Conservation (phyloP, 1,140 invertebrate genomes). For the Meteorus sp. region DNA sequence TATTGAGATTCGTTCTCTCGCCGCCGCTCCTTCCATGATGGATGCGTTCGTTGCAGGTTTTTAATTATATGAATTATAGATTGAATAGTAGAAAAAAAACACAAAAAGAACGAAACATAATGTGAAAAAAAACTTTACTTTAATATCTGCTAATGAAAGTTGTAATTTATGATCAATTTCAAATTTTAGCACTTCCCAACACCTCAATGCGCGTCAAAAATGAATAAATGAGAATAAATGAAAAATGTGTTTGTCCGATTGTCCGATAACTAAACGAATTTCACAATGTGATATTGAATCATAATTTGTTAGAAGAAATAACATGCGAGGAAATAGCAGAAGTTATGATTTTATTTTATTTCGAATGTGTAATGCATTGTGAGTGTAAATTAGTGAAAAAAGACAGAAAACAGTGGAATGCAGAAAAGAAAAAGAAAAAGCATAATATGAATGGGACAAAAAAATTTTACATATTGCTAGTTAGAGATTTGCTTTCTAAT, state of each 20-base stretch:
- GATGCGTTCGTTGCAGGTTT: background rate
- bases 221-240: background rate
- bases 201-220: conserved; percentile 29
- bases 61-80: conserved; percentile 13
- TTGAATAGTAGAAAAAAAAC: conserved; percentile 11
- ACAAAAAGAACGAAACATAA: conserved; percentile 5
- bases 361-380: background rate
- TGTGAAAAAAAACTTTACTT: background rate
- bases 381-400: background rate
- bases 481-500: background rate
- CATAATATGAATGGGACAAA: background rate
- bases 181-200: conserved; percentile 11
- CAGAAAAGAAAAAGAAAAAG: background rate
- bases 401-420: background rate
- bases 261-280: conserved; percentile 9
- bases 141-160: background rate
- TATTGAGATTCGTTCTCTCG: background rate
- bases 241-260: background rate
- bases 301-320: background rate
- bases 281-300: conserved; percentile 10
- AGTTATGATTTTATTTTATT: background rate
- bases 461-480: background rate
- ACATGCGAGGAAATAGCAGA: too few species aligned
- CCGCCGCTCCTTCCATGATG: conserved; percentile 1
- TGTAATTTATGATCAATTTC: background rate